Evolutionary conservation across 1,140 invertebrate genomes (phyloP).

Genomic region (Drosophila sp.): DNA sequence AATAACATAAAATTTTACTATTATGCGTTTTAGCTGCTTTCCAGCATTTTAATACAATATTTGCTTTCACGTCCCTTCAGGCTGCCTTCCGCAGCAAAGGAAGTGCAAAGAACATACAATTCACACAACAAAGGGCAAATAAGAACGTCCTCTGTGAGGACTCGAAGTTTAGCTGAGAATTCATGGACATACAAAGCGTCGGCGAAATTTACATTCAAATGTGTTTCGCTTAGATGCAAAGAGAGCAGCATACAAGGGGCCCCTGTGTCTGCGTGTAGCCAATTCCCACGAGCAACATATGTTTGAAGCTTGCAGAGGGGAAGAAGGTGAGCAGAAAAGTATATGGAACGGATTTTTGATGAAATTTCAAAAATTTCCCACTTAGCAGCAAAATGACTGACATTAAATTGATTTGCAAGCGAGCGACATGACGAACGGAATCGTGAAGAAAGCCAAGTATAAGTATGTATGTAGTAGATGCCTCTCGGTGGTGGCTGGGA

Average conservation of each 20-base stretch:
- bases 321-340: background rate
- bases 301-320: conserved; percentile 40
- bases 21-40: conserved; percentile 83
- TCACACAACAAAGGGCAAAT: conserved; percentile 54
- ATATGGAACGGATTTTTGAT: conserved; percentile 76
- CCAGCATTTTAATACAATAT: conserved; percentile 83
- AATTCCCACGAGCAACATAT: conserved; percentile 79
- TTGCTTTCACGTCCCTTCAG: conserved; percentile 60
- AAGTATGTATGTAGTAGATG: background rate
- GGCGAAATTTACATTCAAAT: conserved; percentile 80
- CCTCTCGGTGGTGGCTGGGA: conserved; percentile 12
- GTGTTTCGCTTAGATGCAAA: conserved; percentile 79
- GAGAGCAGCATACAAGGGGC: conserved; percentile 18
- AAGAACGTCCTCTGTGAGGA: conserved; percentile 31
- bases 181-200: conserved; percentile 81
- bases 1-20: conserved; percentile 83
- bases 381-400: conserved; percentile 80
- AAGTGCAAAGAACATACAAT: conserved; percentile 7
- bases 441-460: conserved; percentile 16
- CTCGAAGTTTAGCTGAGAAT: conserved; percentile 55
- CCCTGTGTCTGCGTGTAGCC: conserved; percentile 47
- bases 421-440: conserved; percentile 78
- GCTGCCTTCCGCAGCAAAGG: conserved; percentile 36
- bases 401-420: conserved; percentile 83
- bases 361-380: conserved; percentile 82